Evolutionary conservation across 2,888 invertebrate genomes (phyloP), one percentile per base, ranked within the genome.

Genomic region (Dicycla oo): DNA sequence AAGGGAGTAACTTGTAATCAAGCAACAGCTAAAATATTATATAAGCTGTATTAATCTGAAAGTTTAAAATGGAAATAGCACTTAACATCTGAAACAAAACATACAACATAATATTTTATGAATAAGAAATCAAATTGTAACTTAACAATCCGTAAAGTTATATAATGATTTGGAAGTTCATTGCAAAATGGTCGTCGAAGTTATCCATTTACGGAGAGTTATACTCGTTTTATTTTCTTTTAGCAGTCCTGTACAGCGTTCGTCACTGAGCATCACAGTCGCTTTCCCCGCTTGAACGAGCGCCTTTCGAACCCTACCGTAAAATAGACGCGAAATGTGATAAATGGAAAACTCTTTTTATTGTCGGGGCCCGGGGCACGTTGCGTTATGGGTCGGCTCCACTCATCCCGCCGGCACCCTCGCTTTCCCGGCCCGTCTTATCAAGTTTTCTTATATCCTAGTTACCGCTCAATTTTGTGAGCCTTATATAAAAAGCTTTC

Each of bases 251-350:
- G 90, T 89, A 90, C 91, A 93, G 90, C 90, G 91, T 90, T 94
- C 89, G 88, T 90, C 90, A 91, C 90, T 93, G 90, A 93, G 91
- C 92, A 91, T 91, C 92, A 89, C 89, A 91, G 91, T 90, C 89
- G 88, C 91, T 91, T 91, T 89, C 92, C 91, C 91, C 90, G 91
- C 91, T 90, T 88, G 92, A 91, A 91, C 90, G 89, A 88, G 88
- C 91, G 89, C 90, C 92, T 93, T 92, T 91, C 93, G 91, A 93
- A 93, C 94, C 94, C 93, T 92, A 91, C 94, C 93, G 93, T 94
- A 94, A 95, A 96, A 95, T 95, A 95, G 94, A 96, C 94, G 94
- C 94, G 91, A 95, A 95, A 95, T 95, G 95, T 96, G 95, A 96
- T 95, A 96, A 96, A 96, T 96, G 94, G 94, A 93, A 94, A 93